These are phyloP conservation scores for Andrena bicolor DNA, from an alignment of 2,888 invertebrate genomes.

Conservation along the genomic window DNA sequence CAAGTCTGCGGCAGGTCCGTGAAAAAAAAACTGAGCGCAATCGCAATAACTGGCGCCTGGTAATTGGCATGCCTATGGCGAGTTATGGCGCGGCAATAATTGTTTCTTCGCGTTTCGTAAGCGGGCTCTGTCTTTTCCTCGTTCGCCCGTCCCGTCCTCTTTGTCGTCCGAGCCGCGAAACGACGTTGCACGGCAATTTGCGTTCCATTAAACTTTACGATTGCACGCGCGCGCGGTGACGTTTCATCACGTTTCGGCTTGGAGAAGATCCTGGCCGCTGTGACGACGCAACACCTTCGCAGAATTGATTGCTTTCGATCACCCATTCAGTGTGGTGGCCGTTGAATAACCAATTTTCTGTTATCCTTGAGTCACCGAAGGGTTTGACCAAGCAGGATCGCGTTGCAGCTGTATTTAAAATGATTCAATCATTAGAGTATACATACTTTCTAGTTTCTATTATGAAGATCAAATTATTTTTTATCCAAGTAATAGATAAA, in stretches of 20 bases:
- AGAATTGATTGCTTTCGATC: constrained; percentile 3
- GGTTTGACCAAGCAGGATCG: no score
- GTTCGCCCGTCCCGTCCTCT: background rate
- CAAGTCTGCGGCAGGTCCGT: constrained; percentile 70
- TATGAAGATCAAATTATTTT: no score
- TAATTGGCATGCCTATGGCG: constrained; percentile 79
- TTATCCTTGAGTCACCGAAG: no score
- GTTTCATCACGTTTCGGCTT: constrained; percentile 36
- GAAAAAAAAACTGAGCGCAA: constrained; percentile 77
- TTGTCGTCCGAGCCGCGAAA: constrained; percentile 36
- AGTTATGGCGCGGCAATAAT: constrained; percentile 79
- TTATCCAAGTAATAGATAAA: no score
- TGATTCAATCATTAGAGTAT: no score
- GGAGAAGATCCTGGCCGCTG: constrained; percentile 12
- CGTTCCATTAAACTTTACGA: constrained; percentile 69
- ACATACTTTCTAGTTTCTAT: no score
- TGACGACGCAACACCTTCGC: constrained; percentile 4
- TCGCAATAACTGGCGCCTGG: constrained; percentile 81
- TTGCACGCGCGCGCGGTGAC: constrained; percentile 37
- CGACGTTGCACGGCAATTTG: constrained; percentile 58
- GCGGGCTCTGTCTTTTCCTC: constrained; percentile 34
- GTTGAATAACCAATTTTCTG: background rate
- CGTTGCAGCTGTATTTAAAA: no score
- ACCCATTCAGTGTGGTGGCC: background rate
- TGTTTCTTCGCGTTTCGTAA: constrained; percentile 76